Conservation (phyloP, 2,113 vertebrate genomes). For the Prolemur simus region DNA sequence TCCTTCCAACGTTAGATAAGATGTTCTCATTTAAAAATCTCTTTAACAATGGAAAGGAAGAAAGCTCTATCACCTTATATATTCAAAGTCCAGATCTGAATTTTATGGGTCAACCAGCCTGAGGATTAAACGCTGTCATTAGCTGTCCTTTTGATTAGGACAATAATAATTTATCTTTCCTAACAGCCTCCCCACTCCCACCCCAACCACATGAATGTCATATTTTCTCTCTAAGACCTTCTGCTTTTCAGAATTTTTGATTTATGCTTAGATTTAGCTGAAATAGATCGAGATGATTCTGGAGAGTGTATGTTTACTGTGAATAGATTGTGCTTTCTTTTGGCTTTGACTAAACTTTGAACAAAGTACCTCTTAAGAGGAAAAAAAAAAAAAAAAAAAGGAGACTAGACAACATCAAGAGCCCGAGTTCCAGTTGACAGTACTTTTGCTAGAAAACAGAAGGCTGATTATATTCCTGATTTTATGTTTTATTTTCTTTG, state of each 20-base stretch:
- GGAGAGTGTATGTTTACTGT: neutral
- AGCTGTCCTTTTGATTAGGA: conserved; percentile 73
- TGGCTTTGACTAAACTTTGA: conserved; percentile 28
- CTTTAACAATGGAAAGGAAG: conserved; percentile 30
- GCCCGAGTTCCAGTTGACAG: neutral
- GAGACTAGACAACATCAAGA: neutral
- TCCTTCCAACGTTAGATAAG: conserved; percentile 27
- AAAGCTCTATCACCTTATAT: conserved; percentile 52
- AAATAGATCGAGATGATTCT: conserved; percentile 42
- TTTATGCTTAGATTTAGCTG: conserved; percentile 67
- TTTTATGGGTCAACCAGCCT: conserved; percentile 55
- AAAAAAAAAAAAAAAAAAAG: neutral
- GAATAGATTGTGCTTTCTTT: neutral
- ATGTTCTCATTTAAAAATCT: conserved; percentile 54
- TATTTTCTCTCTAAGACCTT: conserved; percentile 64
- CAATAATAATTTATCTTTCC: conserved; percentile 77
- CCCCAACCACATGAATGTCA: neutral
- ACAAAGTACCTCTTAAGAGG: neutral
- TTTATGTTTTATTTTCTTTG: no score
- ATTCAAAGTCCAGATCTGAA: no score
- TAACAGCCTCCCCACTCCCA: neutral
- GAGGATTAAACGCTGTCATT: conserved; percentile 69
- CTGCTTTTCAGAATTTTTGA: conserved; percentile 74
- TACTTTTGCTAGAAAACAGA: neutral
- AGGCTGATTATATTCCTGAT: no score